A percentile compares a stretch with the other conserved stretches of the same genome.
phyloP scores from a whole-genome alignment of 2,797 vertebrate genomes.

The Pogonophryne albipinna region DNA sequence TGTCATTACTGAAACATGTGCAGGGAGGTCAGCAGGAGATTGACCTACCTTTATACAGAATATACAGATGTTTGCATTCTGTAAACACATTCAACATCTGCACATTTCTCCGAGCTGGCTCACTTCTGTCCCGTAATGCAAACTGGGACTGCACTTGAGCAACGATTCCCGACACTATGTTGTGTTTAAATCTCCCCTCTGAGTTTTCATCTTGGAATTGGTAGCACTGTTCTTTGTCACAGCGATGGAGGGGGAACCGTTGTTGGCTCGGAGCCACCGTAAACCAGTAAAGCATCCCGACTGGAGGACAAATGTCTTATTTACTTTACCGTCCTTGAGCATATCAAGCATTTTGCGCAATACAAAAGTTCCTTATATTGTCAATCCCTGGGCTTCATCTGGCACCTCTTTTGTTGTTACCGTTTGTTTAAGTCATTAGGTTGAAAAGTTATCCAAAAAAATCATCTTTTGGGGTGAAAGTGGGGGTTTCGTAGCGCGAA shows the following conservation, averaged over 20 bases:
- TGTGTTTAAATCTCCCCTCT: constrained; percentile 35
- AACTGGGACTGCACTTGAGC: constrained; percentile 7
- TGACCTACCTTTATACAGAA: background rate
- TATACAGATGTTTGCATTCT: background rate
- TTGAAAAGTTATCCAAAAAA: no score
- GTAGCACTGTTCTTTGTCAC: constrained; percentile 60
- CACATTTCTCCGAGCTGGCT: constrained; percentile 1
- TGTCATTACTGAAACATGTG: background rate
- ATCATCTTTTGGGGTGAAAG: no score
- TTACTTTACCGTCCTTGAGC: background rate
- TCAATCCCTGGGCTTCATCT: no score
- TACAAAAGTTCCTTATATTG: background rate
- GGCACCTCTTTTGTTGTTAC: no score
- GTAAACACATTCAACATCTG: background rate
- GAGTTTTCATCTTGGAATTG: constrained; percentile 48
- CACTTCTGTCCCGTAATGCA: constrained; percentile 24
- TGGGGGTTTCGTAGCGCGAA: no score
- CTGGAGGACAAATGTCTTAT: constrained; percentile 12
- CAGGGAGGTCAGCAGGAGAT: background rate
- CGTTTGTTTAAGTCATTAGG: no score
- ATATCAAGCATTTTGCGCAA: background rate
- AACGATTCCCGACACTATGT: constrained; percentile 35
- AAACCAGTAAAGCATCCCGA: background rate
- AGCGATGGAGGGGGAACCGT: constrained; percentile 17
- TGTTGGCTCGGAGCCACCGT: constrained; percentile 13